Evolutionary conservation across 2,888 invertebrate genomes (phyloP).

Genomic region (Cyclophora albipunctata): DNA sequence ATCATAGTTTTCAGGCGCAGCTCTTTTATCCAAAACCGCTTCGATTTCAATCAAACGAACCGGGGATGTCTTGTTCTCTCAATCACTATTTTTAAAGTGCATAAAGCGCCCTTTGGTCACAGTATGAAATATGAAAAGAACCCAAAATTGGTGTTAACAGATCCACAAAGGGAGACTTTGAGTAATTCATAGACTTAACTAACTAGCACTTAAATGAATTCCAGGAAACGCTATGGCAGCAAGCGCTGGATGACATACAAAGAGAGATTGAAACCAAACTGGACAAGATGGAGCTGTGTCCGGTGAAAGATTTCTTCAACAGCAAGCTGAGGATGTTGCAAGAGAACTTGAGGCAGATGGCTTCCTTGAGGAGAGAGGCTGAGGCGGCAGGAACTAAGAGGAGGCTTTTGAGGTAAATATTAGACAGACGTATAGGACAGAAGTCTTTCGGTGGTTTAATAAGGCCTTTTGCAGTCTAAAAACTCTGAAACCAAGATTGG

Average conservation of each 20-base stretch:
- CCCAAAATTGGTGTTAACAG: neutral
- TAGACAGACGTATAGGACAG: too few relatives aligned
- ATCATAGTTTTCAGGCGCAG: too few relatives aligned
- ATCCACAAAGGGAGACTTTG: too few relatives aligned
- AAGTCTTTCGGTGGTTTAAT: too few relatives aligned
- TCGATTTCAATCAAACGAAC: too few relatives aligned
- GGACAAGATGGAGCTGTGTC: conserved; percentile 78
- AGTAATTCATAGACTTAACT: too few relatives aligned
- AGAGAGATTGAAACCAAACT: conserved; percentile 79
- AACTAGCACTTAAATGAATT: too few relatives aligned
- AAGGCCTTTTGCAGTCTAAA: too few relatives aligned
- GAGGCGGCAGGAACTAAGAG: conserved; percentile 84
- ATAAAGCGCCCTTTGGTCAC: neutral
- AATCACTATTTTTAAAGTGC: too few relatives aligned
- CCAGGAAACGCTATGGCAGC: conserved; percentile 78
- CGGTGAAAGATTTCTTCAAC: conserved; percentile 79
- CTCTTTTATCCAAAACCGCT: too few relatives aligned
- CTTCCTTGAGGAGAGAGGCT: conserved; percentile 74
- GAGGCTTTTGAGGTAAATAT: conserved; percentile 73
- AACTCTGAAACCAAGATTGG: too few relatives aligned
- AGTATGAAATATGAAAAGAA: neutral
- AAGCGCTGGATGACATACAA: conserved; percentile 80
- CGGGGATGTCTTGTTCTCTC: too few relatives aligned
- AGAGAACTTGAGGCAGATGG: conserved; percentile 76
- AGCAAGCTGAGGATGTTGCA: conserved; percentile 76